Evolutionary conservation across 1,140 invertebrate species (phyloP), one percentile per base, ranked within the genome.

Genomic region (Brachionus plicatilis): DNA sequence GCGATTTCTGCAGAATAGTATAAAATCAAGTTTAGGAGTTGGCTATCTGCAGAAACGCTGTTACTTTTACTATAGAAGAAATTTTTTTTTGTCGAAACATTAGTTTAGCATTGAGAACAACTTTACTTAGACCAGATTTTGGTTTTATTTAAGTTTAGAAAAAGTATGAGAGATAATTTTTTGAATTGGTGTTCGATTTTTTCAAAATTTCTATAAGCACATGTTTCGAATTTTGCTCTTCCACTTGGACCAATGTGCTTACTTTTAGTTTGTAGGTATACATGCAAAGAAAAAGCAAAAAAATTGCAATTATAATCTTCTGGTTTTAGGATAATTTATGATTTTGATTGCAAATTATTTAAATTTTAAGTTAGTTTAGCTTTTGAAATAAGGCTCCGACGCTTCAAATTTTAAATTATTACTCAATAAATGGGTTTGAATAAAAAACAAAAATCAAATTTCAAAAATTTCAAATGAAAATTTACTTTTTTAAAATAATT

Each of bases 21-120:
- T 72, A 17, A 72, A 72, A 72, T 72, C 68, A 72, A 72, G 68
- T 72, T 72, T 72, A 72, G 68, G 68, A 72, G 29, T 72, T 45
- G 29, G 68, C n/a, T 72, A 72, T 72, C 68, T 72, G 68, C 68
- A 72, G 68, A 72, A 60, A 43, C 37, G 33, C 37, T 41, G 68
- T 72, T 41, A 45, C 68, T 72, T 37, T 43, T 6, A 68, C 11
- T 14, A n/a, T 33, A 33, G 29, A 68, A 68, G n/a, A 68, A 68
- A 33, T 12, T 17, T 68, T 68, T 68, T 68, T 68, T 68, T 29
- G 45, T 72, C 41, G 53, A 60, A 60, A 60, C 53, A 60, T 72
- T 72, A 41, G 33, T 72, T 72, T 43, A 72, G 41, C 33, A 43
- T 45, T 20, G 17, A 41, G 68, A 72, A 72, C 6, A 45, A 45